Evolutionary conservation across 2,113 vertebrate species (phyloP), one percentile per base, ranked within the genome.

Genomic region (Odocoileus virginianus): DNA sequence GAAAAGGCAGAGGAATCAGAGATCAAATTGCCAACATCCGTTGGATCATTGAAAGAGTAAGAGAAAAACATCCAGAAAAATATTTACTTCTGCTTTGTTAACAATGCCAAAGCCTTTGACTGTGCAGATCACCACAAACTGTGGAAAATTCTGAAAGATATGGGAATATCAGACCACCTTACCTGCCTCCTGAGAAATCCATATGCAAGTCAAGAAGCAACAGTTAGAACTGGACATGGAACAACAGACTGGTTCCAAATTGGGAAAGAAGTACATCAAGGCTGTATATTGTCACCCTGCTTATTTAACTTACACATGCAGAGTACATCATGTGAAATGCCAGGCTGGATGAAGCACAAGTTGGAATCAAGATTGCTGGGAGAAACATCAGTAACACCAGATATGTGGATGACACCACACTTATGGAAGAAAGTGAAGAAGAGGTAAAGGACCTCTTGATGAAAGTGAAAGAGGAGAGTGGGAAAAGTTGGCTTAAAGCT

Each of bases 21-120:
- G 67, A 36, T 40, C 19, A 71, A 71, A 71, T 71, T 23, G n/a
- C n/a, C 67, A 23, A 36, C 67, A 71, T 71, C 19, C 0, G 0
- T 9, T 23, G n/a, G n/a, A 23, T 36, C n/a, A 71, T 71, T 19
- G 21, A 36, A 71, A 71, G 23, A 71, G n/a, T n/a, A 71, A 36
- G 9, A 71, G 17, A 71, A 71, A 71, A 23, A 71, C n/a, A 23
- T 36, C 2, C n/a, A n/a, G n/a, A n/a, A n/a, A n/a, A n/a, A n/a
- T n/a, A n/a, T n/a, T n/a, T 40, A 40, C 10, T 71, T 71, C 19
- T 23, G n/a, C 67, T 71, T 40, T 71, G 40, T 40, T 71, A 10
- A 40, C 67, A 23, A 40, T 40, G 10, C 5, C 10, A 36, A 36
- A 71, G 21, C n/a, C n/a, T 71, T 71, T 71, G 64, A 36, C 17